Conservation (phyloP, 2,113 vertebrate species). For the Lepus timidus region DNA sequence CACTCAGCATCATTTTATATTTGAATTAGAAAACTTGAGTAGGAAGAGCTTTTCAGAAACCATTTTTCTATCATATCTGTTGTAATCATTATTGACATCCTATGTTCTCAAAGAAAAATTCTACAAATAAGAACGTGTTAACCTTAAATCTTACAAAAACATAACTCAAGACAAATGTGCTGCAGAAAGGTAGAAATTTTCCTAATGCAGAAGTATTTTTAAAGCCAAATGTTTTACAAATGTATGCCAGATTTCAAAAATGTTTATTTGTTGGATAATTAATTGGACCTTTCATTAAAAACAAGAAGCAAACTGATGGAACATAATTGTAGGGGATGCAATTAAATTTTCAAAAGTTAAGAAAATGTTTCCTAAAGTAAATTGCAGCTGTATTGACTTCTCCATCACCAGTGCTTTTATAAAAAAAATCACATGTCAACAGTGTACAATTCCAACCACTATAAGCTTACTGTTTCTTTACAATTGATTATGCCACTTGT, state of each 20-base stretch:
- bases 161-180: neutral
- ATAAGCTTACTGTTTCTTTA: neutral
- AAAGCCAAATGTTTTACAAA: slow-evolving; percentile 47
- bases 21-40: neutral
- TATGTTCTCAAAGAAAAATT: neutral
- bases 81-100: neutral
- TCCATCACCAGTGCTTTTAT: neutral
- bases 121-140: slow-evolving; percentile 32
- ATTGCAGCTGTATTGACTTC: neutral
- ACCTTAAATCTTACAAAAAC: neutral
- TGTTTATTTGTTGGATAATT: slow-evolving; percentile 57
- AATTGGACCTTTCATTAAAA: slow-evolving; percentile 63
- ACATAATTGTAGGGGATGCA: slow-evolving; percentile 24
- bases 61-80: slow-evolving; percentile 20
- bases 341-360: neutral
- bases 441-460: neutral
- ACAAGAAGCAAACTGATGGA: neutral
- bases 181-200: neutral
- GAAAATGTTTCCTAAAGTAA: slow-evolving; percentile 32
- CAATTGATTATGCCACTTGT: slow-evolving; percentile 48
- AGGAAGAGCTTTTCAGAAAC: neutral
- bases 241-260: slow-evolving; percentile 53
- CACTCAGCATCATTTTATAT: neutral
- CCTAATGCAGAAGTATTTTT: neutral
- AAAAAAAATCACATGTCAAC: neutral